Evolutionary conservation across 2,888 invertebrate genomes (phyloP).

Genomic region (Dromius quadrimaculatus): DNA sequence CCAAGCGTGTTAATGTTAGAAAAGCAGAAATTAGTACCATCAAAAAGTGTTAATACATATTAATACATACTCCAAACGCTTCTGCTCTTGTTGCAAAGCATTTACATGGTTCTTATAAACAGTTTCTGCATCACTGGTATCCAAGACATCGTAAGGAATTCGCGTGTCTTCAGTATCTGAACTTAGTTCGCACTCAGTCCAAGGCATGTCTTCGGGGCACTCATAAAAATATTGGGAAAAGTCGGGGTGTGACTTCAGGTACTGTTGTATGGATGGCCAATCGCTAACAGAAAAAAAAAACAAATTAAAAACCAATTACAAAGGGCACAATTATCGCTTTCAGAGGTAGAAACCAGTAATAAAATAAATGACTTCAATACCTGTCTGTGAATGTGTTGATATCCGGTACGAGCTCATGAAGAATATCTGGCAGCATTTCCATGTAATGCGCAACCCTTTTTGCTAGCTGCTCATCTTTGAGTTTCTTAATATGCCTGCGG

Average conservation of each 20-base stretch:
- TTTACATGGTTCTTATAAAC: slow-evolving; percentile 93
- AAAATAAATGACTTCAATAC: slow-evolving; percentile 60
- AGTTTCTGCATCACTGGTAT: slow-evolving; percentile 90
- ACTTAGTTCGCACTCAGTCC: slow-evolving; percentile 80
- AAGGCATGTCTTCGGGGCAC: slow-evolving; percentile 81
- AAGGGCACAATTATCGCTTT: not conserved
- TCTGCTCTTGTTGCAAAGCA: slow-evolving; percentile 91
- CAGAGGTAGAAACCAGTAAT: no score
- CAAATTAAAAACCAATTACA: not conserved
- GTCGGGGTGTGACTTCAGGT: slow-evolving; percentile 91
- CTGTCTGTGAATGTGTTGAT: slow-evolving; percentile 75
- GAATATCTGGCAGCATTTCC: slow-evolving; percentile 80
- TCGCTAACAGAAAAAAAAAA: no score
- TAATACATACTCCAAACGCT: slow-evolving; percentile 86
- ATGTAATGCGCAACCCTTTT: slow-evolving; percentile 82
- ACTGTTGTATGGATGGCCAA: slow-evolving; percentile 89
- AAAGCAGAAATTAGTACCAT: slow-evolving; percentile 56
- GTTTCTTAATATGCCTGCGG: slow-evolving; percentile 81
- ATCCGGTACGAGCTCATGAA: slow-evolving; percentile 84
- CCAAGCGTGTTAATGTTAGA: slow-evolving; percentile 50
- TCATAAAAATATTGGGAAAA: slow-evolving; percentile 94
- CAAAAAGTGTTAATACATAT: slow-evolving; percentile 41
- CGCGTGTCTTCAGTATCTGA: slow-evolving; percentile 76
- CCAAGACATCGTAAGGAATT: slow-evolving; percentile 93
- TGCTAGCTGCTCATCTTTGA: slow-evolving; percentile 84